Evolutionary conservation across 1,140 invertebrate genomes (phyloP), one percentile per base, ranked within the genome.

Genomic region (Lepidostoma basale): DNA sequence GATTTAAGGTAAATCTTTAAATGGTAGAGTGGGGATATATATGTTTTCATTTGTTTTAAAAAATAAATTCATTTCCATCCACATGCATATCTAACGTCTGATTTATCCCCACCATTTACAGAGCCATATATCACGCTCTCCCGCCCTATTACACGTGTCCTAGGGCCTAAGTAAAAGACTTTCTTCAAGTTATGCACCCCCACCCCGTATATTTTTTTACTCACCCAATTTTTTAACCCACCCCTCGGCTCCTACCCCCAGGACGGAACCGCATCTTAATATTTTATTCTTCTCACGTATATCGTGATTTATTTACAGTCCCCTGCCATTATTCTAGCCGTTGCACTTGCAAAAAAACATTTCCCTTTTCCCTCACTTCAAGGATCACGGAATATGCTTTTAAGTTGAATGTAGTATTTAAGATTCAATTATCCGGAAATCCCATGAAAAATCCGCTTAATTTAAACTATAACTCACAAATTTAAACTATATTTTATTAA

Each of bases 271-370:
- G 54, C 47, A 44, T 67, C 69, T 67, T 67, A 67, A 70, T 70
- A 70, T 67, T 70, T 70, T 62, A 70, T 67, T 58, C 69, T 33
- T 36, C 56, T 62, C 69, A 70, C 69, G 69, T 70, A 60, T 64
- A 54, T 44, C 25, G 69, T 67, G 69, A 70, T 70, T 70, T 70
- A 70, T 70, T 44, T 70, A 26, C n/a, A 10, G 26, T 62, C 63
- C 64, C 56, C 69, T 33, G 42, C 39, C 56, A 60, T 65, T 70
- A 28, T 33, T 44, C 62, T 49, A 49, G 45, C 40, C 14, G 59
- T 28, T 62, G 59, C 59, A 62, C 59, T 62, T 62, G 40, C 59
- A 44, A 44, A 62, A n/a, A 49, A 62, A 45, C 26, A 33, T 56
- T 56, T 56, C 39, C 30, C 14, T 59, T 23, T 59, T 23, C 28